A percentile compares a stretch with the other conserved stretches of the same genome.
Evolutionary conservation across 1,140 invertebrate genomes (phyloP).

Genomic region (Plutomurus gul): DNA sequence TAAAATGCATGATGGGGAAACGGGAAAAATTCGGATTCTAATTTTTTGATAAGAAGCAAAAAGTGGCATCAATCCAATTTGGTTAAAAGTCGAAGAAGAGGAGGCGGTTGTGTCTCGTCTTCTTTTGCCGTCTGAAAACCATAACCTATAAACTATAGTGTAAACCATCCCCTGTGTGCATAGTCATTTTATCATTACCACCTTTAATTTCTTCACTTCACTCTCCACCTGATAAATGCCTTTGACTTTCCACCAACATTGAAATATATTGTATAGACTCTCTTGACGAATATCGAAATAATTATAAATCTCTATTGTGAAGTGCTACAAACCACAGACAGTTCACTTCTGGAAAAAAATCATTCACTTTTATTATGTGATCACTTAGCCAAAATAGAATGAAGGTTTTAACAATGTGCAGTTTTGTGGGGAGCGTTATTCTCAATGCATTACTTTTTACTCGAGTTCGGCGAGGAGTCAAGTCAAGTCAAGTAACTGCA

Average conservation of each 20-base stretch:
- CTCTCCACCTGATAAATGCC: not conserved
- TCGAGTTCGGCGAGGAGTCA: conserved; percentile 16
- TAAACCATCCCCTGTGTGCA: not conserved
- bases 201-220: not conserved
- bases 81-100: conserved; percentile 46
- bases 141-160: conserved; percentile 28
- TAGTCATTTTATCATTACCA: conserved; percentile 24
- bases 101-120: conserved; percentile 29
- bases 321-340: no score
- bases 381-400: no score
- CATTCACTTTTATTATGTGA: no score
- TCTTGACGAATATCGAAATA: no score
- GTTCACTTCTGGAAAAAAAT: no score
- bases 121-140: conserved; percentile 17
- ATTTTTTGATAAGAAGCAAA: conserved; percentile 53
- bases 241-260: no score
- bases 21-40: conserved; percentile 49
- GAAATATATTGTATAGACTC: no score
- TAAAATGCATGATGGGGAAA: conserved; percentile 45
- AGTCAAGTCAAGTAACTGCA: conserved; percentile 23
- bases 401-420: conserved; percentile 15
- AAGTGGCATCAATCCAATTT: conserved; percentile 54
- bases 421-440: conserved; percentile 14
- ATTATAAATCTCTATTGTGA: no score
- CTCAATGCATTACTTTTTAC: conserved; percentile 29